Base-by-base conservation (phyloP, 2,888 invertebrate species). In the Petrolisthes cinctipes region DNA sequence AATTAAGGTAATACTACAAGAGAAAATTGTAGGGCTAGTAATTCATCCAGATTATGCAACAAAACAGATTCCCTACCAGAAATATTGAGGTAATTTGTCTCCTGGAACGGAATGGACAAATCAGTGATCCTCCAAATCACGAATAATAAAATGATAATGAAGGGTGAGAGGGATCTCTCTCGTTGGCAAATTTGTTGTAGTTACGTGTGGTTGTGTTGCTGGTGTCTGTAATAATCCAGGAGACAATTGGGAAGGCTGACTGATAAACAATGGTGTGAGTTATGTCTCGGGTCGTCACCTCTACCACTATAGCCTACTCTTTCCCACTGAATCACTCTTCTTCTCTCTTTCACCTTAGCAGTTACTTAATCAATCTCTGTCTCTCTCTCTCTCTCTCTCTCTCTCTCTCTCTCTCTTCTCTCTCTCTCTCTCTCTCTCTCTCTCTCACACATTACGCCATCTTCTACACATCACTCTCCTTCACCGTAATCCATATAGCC, bases 1-100 rank as follows among this genome's bases (percentile, higher is more conserved):
- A n/a, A n/a, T n/a, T n/a, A n/a, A n/a, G n/a, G n/a, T n/a, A n/a
- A n/a, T n/a, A n/a, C n/a, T n/a, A n/a, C n/a, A n/a, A n/a, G n/a
- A n/a, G n/a, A n/a, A n/a, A n/a, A n/a, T n/a, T n/a, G n/a, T n/a
- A n/a, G n/a, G n/a, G n/a, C n/a, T n/a, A n/a, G n/a, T n/a, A n/a
- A n/a, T n/a, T n/a, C n/a, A n/a, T n/a, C 17, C 73, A 73, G 73
- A 23, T 75, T 75, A 75, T 51, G 75, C 23, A n/a, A n/a, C n/a
- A n/a, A n/a, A n/a, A n/a, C n/a, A n/a, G n/a, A n/a, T n/a, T n/a
- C n/a, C n/a, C n/a, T n/a, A n/a, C n/a, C n/a, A n/a, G n/a, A n/a
- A n/a, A n/a, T n/a, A n/a, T n/a, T n/a, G n/a, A n/a, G n/a, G n/a
- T n/a, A n/a, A n/a, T n/a, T n/a, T n/a, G n/a, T n/a, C n/a, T n/a